Conservation (phyloP, 1,140 invertebrate genomes). For the Drosophila jambulina region DNA sequence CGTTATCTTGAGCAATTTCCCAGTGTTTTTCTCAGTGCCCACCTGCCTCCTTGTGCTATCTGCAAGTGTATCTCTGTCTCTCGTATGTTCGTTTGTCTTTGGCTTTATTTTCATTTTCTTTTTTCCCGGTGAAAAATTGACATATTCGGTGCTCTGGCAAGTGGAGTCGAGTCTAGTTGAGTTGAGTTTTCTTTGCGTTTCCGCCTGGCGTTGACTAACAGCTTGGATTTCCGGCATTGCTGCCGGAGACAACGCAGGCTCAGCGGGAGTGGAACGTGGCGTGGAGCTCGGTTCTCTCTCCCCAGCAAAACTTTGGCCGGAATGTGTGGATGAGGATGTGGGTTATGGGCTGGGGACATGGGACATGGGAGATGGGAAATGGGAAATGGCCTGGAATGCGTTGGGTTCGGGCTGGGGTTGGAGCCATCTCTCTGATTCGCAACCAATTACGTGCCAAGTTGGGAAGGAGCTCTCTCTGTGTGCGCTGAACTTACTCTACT, state of each 20-base stretch:
- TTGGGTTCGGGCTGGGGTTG: background rate
- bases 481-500: constrained; percentile 13
- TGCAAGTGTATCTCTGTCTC: constrained; percentile 22
- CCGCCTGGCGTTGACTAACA: constrained; percentile 74
- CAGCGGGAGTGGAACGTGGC: constrained; percentile 1
- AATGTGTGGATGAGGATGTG: constrained; percentile 23
- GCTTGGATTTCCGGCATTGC: constrained; percentile 65
- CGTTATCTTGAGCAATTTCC: background rate
- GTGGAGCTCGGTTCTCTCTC: background rate
- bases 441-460: constrained; percentile 65
- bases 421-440: constrained; percentile 57
- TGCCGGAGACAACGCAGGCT: constrained; percentile 25
- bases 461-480: constrained; percentile 7
- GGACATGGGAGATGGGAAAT: background rate
- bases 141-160: constrained; percentile 68
- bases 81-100: constrained; percentile 17
- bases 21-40: background rate
- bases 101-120: constrained; percentile 7
- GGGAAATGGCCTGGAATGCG: constrained; percentile 35
- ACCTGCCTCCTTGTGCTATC: background rate
- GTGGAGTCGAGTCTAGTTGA: constrained; percentile 38
- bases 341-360: background rate
- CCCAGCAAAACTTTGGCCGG: constrained; percentile 40
- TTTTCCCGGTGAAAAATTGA: constrained; percentile 65
- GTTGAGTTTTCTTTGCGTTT: constrained; percentile 64